Evolutionary conservation across 2,888 invertebrate species (phyloP).

Genomic region (Peribatodes rhomboidaria): DNA sequence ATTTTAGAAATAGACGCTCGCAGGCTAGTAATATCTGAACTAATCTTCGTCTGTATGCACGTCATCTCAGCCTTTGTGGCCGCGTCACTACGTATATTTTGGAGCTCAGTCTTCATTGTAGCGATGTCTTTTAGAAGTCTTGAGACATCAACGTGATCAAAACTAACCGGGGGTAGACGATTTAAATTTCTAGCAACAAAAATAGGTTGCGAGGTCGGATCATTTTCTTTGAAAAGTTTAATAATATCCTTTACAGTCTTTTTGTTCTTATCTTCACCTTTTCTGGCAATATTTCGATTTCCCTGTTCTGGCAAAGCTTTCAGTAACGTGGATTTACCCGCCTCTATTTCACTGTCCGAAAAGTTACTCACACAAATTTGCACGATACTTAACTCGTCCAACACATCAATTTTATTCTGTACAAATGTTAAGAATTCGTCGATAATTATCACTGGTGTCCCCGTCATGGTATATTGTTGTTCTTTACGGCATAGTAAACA

Average conservation of each 20-base stretch:
- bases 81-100: slow-evolving; percentile 17
- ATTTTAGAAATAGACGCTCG: background rate
- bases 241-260: slow-evolving; percentile 32
- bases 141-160: slow-evolving; percentile 36
- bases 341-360: slow-evolving; percentile 19
- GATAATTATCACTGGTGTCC: slow-evolving; percentile 8
- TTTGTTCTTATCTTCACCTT: too few relatives aligned
- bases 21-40: background rate
- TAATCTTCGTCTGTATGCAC: background rate
- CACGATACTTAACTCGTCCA: slow-evolving; percentile 17
- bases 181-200: too few relatives aligned
- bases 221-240: slow-evolving; percentile 34
- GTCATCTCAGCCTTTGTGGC: background rate
- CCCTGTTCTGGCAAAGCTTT: background rate
- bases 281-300: background rate
- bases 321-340: slow-evolving; percentile 3
- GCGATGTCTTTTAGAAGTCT: slow-evolving; percentile 31
- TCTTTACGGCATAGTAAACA: background rate
- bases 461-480: slow-evolving; percentile 3
- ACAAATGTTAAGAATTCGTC: too few relatives aligned
- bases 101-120: slow-evolving; percentile 25
- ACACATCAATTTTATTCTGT: slow-evolving; percentile 14
- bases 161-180: slow-evolving; percentile 34
- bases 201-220: slow-evolving; percentile 27
- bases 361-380: slow-evolving; percentile 18